These are phyloP conservation scores for Ophioninae sp. DNA, from an alignment of 2,888 invertebrate species.

Conservation along the genomic window DNA sequence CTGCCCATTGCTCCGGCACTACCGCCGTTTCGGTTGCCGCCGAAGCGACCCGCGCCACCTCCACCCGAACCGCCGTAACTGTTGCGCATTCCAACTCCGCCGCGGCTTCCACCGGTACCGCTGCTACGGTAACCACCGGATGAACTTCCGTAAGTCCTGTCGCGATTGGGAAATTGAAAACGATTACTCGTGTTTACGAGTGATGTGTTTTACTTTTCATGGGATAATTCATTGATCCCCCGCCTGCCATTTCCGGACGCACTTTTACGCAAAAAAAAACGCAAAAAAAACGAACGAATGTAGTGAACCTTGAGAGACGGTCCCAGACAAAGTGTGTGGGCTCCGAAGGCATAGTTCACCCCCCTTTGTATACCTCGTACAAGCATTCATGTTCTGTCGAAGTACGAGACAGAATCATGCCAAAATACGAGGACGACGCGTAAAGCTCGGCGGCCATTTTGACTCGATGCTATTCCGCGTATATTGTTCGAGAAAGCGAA, in stretches of 20 bases:
- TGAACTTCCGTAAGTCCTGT: slow-evolving; percentile 76
- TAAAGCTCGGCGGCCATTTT: neutral
- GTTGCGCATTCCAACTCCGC: slow-evolving; percentile 76
- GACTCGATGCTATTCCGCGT: neutral
- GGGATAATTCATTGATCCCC: neutral
- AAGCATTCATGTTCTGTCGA: slow-evolving; percentile 89
- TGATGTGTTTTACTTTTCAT: neutral
- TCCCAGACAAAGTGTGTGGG: slow-evolving; percentile 88
- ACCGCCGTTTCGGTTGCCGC: slow-evolving; percentile 76
- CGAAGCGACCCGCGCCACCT: slow-evolving; percentile 72
- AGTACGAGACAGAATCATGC: slow-evolving; percentile 86
- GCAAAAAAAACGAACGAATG: slow-evolving; percentile 72
- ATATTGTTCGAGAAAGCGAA: neutral
- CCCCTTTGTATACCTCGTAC: slow-evolving; percentile 85
- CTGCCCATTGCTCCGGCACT: slow-evolving; percentile 72
- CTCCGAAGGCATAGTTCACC: slow-evolving; percentile 90
- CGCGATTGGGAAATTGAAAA: neutral
- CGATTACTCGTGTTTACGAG: neutral
- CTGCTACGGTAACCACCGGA: slow-evolving; percentile 69
- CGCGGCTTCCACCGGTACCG: slow-evolving; percentile 70
- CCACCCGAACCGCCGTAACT: slow-evolving; percentile 66
- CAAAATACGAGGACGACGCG: slow-evolving; percentile 86
- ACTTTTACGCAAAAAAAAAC: neutral
- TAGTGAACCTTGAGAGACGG: slow-evolving; percentile 88
- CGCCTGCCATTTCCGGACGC: neutral